Base-by-base conservation (phyloP, 2,113 vertebrate species). In the Spea multiplicata region DNA sequence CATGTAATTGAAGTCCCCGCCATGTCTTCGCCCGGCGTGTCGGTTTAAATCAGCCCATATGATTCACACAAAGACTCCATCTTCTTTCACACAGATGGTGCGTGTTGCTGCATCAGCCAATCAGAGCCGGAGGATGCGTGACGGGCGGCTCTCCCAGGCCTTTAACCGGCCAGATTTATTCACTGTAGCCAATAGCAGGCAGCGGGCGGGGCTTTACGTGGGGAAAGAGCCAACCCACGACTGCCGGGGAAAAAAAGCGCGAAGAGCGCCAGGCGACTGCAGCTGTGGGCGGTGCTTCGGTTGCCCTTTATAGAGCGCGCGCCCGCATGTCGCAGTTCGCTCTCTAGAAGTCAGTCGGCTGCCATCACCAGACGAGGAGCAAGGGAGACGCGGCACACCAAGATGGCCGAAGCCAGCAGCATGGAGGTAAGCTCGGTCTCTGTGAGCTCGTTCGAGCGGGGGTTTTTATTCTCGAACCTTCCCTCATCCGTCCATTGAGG, bases 331-430 rank as follows among this genome's bases (percentile, higher is more conserved):
- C 76, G 81, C 72, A 74, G 66, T 79, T 79, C 57, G 74, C 76
- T 74, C 53, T 44, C 44, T 12, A 49, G 66, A 75, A 59, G 77
- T 64, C 50, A 49, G 44, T n/a, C 64, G 30, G 6, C 10, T 45
- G 50, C 6, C 3, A 44, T 44, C n/a, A 5, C 6, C 3, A 61
- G 8, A 61, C 6, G n/a, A 9, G 66, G 46, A 64, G 52, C n/a
- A 48, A 10, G 65, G 44, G 81, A 74, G 68, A 78, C 83, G 83
- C 64, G 62, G 76, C 59, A 73, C 82, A 46, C 78, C 78, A 86
- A 84, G 82, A 88, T 88, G 88, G 88, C 88, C 83, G 88, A 89
- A 82, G 82, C 88, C 75, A 86, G 86, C 85, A 89, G 84, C 84
- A 89, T 89, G 88, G 88, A 89, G 87, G 88, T 88, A 81, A 71